These are phyloP conservation scores for Catonia carolina DNA, from an alignment of 2,888 invertebrate genomes.

Conservation along the genomic window DNA sequence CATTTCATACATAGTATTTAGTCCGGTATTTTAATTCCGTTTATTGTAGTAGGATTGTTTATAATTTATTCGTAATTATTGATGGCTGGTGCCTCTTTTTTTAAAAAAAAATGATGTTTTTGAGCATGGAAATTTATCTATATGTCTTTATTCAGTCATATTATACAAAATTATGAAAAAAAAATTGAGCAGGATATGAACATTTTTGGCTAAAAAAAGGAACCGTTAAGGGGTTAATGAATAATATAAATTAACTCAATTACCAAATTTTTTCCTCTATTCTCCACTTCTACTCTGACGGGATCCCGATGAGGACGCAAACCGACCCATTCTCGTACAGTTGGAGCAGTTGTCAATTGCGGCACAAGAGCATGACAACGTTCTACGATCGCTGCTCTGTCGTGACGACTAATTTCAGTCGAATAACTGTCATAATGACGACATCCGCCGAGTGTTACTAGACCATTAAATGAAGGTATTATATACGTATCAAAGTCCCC, in stretches of 20 bases:
- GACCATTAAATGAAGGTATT: constrained; percentile 65
- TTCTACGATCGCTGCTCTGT: constrained; percentile 68
- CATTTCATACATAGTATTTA: no score
- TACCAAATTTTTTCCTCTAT: constrained; percentile 31
- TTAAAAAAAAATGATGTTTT: no score
- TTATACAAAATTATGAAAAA: no score
- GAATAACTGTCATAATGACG: constrained; percentile 76
- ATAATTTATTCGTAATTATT: no score
- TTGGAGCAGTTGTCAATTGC: constrained; percentile 47
- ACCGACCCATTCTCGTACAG: constrained; percentile 64
- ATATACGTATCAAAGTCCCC: constrained; percentile 81
- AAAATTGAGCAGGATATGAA: not conserved
- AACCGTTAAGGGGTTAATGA: not conserved
- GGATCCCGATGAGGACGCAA: constrained; percentile 72
- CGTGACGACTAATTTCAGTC: constrained; percentile 57
- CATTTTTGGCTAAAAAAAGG: not conserved
- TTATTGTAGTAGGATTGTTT: no score
- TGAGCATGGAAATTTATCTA: no score
- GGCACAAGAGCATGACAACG: constrained; percentile 73
- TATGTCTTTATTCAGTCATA: no score
- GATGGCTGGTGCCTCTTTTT: no score
- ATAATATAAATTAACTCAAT: no score
- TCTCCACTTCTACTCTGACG: constrained; percentile 65
- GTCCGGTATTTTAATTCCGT: no score
- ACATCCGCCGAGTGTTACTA: constrained; percentile 77